phyloP scores from a whole-genome alignment of 1,140 invertebrate species.

The Drosophila paulistorum region DNA sequence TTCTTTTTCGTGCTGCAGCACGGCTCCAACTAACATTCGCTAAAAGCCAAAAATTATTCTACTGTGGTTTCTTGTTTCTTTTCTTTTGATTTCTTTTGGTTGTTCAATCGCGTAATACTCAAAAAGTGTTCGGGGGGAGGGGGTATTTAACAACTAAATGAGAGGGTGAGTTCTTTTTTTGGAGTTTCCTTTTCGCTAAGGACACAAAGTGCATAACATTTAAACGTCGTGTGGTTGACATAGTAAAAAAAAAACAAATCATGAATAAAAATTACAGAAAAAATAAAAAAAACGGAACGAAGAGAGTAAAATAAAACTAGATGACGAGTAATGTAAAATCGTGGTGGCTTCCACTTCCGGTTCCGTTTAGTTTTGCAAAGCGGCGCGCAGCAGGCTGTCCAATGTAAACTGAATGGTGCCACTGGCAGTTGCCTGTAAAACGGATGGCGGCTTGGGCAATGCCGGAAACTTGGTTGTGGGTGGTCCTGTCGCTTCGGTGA shows the following conservation, averaged over 20 bases:
- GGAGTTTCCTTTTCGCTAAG: conserved; percentile 56
- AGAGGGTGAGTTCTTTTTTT: neutral
- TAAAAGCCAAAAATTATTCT: conserved; percentile 73
- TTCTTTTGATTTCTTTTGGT: conserved; percentile 55
- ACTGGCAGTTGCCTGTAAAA: conserved; percentile 65
- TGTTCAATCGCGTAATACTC: conserved; percentile 67
- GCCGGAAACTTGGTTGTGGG: conserved; percentile 56
- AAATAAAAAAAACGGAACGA: conserved; percentile 3
- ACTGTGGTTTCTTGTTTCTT: conserved; percentile 27
- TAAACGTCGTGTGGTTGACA: conserved; percentile 39
- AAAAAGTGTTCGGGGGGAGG: conserved; percentile 11
- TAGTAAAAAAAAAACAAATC: neutral
- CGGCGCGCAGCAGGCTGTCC: conserved; percentile 69
- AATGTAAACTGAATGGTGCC: conserved; percentile 64
- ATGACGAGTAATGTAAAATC: conserved; percentile 23
- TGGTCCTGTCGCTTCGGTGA: conserved; percentile 31
- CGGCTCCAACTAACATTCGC: conserved; percentile 53
- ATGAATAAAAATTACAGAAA: conserved; percentile 9
- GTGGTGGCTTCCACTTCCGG: conserved; percentile 28
- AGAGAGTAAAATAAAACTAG: conserved; percentile 25
- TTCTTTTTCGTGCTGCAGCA: conserved; percentile 11
- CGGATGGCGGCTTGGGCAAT: conserved; percentile 67
- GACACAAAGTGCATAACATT: conserved; percentile 69
- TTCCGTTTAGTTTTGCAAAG: conserved; percentile 67
- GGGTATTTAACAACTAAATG: conserved; percentile 35